Percentiles rank a stretch among this genome's conserved stretches.
Evolutionary conservation across 2,888 invertebrate genomes (phyloP).

Genomic region (Drosophila tripunctata): DNA sequence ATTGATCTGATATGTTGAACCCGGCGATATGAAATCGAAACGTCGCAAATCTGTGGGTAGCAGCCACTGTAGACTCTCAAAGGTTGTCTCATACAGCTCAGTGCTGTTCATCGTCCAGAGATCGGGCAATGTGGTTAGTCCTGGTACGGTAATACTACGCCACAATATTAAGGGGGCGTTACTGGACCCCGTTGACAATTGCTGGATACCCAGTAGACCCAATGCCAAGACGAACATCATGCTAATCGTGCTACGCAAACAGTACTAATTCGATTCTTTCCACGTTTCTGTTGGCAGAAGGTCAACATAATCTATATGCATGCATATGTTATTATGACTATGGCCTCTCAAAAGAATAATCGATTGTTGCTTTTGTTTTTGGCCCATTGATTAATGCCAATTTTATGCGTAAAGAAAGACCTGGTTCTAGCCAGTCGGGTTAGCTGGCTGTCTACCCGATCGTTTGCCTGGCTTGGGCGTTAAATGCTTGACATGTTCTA

Average conservation of each 20-base stretch:
- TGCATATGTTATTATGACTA: conserved; percentile 4
- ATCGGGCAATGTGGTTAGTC: conserved; percentile 41
- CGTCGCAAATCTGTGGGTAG: conserved; percentile 71
- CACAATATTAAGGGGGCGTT: conserved; percentile 38
- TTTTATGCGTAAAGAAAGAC: conserved; percentile 60
- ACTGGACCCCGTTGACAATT: not conserved
- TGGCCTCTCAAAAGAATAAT: conserved; percentile 1
- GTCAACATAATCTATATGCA: too few relatives aligned
- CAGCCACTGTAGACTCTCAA: conserved; percentile 76
- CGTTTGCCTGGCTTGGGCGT: conserved; percentile 32
- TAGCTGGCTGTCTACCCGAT: conserved; percentile 2
- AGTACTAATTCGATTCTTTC: conserved; percentile 51
- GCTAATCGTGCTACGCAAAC: conserved; percentile 40
- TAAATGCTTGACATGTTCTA: conserved; percentile 34
- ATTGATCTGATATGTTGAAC: conserved; percentile 77
- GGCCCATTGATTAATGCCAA: conserved; percentile 60
- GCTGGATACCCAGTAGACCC: conserved; percentile 5
- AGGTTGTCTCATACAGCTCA: conserved; percentile 69
- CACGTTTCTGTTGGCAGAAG: conserved; percentile 29
- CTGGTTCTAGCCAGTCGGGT: conserved; percentile 16
- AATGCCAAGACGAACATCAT: conserved; percentile 30
- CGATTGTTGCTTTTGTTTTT: conserved; percentile 4
- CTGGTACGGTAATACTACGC: conserved; percentile 60
- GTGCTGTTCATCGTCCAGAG: conserved; percentile 57
- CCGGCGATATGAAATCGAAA: conserved; percentile 73